Evolutionary conservation across 2,888 invertebrate genomes (phyloP).

Genomic region (Cyclophora albipunctata): DNA sequence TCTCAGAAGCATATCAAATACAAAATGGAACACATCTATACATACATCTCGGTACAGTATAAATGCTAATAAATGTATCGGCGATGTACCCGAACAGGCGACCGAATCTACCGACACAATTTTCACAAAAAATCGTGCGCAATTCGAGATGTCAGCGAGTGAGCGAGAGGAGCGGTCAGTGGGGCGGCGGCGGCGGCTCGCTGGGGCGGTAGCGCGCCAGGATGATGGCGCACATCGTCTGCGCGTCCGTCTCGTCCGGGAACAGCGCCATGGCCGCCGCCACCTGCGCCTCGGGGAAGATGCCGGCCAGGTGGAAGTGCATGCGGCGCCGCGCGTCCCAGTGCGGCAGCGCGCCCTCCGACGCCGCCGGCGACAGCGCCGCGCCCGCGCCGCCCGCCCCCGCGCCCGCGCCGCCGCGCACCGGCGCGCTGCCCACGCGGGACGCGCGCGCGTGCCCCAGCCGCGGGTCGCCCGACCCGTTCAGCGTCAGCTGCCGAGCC

Average conservation of each 20-base stretch:
- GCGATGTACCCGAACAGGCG: conserved; percentile 5
- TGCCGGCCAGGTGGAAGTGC: conserved; percentile 91
- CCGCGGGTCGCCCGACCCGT: conserved; percentile 86
- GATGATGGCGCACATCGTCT: conserved; percentile 91
- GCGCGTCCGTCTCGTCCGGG: conserved; percentile 92
- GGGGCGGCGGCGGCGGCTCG: conserved; percentile 42
- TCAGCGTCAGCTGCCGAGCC: conserved; percentile 86
- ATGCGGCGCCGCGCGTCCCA: conserved; percentile 84
- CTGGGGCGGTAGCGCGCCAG: conserved; percentile 80
- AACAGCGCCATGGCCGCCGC: conserved; percentile 89
- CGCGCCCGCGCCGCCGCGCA: conserved; percentile 58
- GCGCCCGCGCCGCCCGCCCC: conserved; percentile 41
- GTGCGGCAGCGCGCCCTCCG: conserved; percentile 64
- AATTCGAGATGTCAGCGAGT: conserved; percentile 28
- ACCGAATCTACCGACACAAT: conserved; percentile 43
- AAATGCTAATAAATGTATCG: conserved; percentile 33
- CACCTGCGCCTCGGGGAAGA: conserved; percentile 95
- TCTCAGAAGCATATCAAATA: conserved; percentile 48
- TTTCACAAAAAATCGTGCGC: conserved; percentile 49
- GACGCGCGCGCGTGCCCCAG: conserved; percentile 80
- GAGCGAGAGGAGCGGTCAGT: conserved; percentile 22
- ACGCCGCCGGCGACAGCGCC: conserved; percentile 48
- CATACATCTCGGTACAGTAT: conserved; percentile 26
- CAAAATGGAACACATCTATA: conserved; percentile 14
- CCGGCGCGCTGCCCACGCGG: conserved; percentile 78